A percentile compares a stretch with the other conserved stretches of the same genome.
These are phyloP conservation scores for Drosophila orena DNA, from an alignment of 1,140 invertebrate species.

Conservation along the genomic window DNA sequence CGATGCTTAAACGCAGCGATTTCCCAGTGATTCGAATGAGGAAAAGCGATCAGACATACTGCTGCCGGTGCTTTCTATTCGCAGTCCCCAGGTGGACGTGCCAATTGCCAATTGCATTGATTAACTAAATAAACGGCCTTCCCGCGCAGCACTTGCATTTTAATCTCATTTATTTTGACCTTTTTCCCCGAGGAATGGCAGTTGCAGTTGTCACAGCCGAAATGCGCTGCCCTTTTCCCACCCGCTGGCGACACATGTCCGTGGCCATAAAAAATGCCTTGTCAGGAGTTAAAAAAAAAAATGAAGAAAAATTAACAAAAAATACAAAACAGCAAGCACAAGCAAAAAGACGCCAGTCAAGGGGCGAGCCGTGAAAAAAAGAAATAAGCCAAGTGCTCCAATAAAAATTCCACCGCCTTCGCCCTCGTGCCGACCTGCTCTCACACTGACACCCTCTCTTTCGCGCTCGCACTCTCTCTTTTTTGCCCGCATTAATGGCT, in stretches of 20 bases:
- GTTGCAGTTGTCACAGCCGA: constrained; percentile 73
- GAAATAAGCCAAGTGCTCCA: constrained; percentile 74
- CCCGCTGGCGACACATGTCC: constrained; percentile 54
- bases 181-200: constrained; percentile 55
- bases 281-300: constrained; percentile 22
- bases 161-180: constrained; percentile 46
- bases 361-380: constrained; percentile 67
- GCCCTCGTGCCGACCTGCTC: constrained; percentile 58
- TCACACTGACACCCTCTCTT: constrained; percentile 27
- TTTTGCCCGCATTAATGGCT: constrained; percentile 10
- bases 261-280: constrained; percentile 40
- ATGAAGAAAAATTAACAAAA: constrained; percentile 10
- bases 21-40: constrained; percentile 62
- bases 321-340: constrained; percentile 20
- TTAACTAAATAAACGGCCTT: constrained; percentile 78
- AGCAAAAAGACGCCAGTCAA: constrained; percentile 68
- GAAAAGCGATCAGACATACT: constrained; percentile 47
- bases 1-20: constrained; percentile 67
- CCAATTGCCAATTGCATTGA: constrained; percentile 68
- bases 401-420: constrained; percentile 81
- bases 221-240: constrained; percentile 54
- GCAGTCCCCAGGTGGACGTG: constrained; percentile 54
- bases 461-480: constrained; percentile 13
- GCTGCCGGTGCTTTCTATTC: neutral
- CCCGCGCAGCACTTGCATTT: constrained; percentile 41